A percentile compares a stretch with the other conserved stretches of the same genome.
Conservation (phyloP, 2,888 invertebrate species). For the Eurytoma adleriae region DNA sequence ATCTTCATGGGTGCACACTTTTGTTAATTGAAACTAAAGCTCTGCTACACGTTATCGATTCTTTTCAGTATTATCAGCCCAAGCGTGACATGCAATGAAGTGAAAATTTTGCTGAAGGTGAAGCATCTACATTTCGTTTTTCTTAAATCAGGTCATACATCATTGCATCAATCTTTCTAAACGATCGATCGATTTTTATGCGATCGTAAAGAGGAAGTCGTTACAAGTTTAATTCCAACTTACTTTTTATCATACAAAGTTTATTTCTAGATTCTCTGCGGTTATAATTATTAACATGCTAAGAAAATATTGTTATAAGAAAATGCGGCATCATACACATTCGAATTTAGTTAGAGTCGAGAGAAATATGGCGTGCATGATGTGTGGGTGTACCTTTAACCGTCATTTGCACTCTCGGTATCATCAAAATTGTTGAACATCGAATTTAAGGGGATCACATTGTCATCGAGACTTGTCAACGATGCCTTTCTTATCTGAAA, state of each 20-base stretch:
- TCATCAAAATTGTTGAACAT: slow-evolving; percentile 69
- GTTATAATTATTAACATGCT: slow-evolving; percentile 38
- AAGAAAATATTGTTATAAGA: neutral
- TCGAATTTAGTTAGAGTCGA: neutral
- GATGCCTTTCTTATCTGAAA: slow-evolving; percentile 70
- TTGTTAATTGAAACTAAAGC: slow-evolving; percentile 37
- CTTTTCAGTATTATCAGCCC: slow-evolving; percentile 60
- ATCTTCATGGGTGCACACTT: neutral
- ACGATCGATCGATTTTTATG: neutral
- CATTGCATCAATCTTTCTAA: neutral
- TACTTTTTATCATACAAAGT: slow-evolving; percentile 16
- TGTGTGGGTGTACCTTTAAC: slow-evolving; percentile 67
- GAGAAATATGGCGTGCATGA: too few relatives aligned
- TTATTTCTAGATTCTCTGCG: slow-evolving; percentile 19
- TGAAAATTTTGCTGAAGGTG: slow-evolving; percentile 14
- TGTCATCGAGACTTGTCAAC: slow-evolving; percentile 70
- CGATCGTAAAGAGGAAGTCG: neutral
- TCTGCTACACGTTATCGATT: neutral
- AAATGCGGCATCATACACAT: slow-evolving; percentile 28
- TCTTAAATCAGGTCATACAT: neutral
- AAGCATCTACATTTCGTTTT: neutral
- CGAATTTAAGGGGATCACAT: slow-evolving; percentile 71
- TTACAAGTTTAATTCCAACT: slow-evolving; percentile 1
- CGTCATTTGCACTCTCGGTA: slow-evolving; percentile 65
- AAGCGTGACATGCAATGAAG: slow-evolving; percentile 66